These are phyloP conservation scores for Antennarius striatus DNA, from an alignment of 2,113 vertebrate genomes.

Conservation along the genomic window DNA sequence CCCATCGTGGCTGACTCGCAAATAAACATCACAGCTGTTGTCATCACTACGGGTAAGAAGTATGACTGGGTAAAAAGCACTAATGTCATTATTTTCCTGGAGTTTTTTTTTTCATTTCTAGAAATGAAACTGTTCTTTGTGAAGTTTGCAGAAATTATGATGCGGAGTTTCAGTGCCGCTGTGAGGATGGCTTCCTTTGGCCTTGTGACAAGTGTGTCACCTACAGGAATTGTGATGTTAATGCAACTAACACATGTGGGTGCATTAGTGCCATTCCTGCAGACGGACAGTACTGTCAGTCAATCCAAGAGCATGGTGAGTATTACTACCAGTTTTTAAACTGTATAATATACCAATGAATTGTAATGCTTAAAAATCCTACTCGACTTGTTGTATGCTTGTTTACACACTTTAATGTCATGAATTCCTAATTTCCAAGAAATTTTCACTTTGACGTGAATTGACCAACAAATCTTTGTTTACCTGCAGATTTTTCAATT, in stretches of 20 bases:
- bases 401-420: too few relatives aligned
- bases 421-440: too few relatives aligned
- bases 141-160: conserved; percentile 41
- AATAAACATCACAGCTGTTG: conserved; percentile 25
- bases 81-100: not conserved
- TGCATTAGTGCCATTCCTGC: conserved; percentile 45
- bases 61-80: too few relatives aligned
- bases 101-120: not conserved
- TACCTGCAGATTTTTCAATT: not conserved
- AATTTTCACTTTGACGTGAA: too few relatives aligned
- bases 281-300: conserved; percentile 39
- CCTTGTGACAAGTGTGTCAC: conserved; percentile 48
- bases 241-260: conserved; percentile 26
- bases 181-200: conserved; percentile 49
- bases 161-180: conserved; percentile 29
- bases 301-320: conserved; percentile 20
- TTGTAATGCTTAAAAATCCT: too few relatives aligned
- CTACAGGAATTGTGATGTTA: conserved; percentile 37
- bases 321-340: not conserved
- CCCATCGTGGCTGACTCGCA: conserved; percentile 21
- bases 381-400: too few relatives aligned
- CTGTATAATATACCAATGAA: too few relatives aligned
- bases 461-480: not conserved
- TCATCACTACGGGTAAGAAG: conserved; percentile 54
- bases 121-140: not conserved